Evolutionary conservation across 2,888 invertebrate genomes (phyloP).

Genomic region (Spilosoma lubricipeda): DNA sequence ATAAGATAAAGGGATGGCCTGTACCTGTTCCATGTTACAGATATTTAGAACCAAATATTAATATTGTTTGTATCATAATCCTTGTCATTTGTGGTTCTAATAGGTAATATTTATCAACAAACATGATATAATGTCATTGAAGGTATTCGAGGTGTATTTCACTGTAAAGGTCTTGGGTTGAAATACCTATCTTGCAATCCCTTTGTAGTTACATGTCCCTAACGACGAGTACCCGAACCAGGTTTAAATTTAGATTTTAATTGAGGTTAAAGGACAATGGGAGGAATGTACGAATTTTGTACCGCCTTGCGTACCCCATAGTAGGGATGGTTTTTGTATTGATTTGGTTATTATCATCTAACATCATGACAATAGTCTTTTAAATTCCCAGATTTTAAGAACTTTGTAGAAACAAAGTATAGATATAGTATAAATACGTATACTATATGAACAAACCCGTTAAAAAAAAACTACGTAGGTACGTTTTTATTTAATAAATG

Average conservation of each 20-base stretch:
- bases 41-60: not conserved
- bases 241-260: not conserved
- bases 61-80: constrained; percentile 2
- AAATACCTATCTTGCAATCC: not conserved
- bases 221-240: not conserved
- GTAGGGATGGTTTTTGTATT: too few species aligned
- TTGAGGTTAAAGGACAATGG: not conserved
- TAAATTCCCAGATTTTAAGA: too few species aligned
- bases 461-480: too few species aligned
- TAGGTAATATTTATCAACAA: not conserved
- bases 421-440: too few species aligned
- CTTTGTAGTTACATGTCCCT: not conserved
- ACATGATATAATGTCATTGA: not conserved
- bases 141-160: not conserved
- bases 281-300: too few species aligned
- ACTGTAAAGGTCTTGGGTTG: too few species aligned
- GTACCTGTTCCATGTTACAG: not conserved
- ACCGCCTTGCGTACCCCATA: too few species aligned
- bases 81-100: not conserved
- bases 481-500: too few species aligned
- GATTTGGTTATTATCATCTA: too few species aligned
- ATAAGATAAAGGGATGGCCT: not conserved
- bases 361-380: too few species aligned
- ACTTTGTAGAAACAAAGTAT: too few species aligned
- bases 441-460: too few species aligned